These are phyloP conservation scores for Nannospalax galili DNA, from an alignment of 2,113 vertebrate species.

Conservation along the genomic window DNA sequence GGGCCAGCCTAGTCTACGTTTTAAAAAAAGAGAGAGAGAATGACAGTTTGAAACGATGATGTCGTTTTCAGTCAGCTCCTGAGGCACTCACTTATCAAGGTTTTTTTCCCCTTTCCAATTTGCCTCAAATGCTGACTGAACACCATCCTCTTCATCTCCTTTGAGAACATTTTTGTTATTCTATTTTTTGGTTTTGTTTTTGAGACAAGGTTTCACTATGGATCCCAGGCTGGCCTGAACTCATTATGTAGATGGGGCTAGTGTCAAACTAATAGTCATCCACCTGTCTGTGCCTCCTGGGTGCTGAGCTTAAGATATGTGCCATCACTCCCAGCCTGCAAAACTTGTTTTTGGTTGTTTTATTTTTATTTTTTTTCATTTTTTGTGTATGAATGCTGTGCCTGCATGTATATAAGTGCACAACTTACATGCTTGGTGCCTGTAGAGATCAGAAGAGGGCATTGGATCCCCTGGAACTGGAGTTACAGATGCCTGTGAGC, in stretches of 20 bases:
- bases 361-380: too few relatives aligned
- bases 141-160: neutral
- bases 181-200: too few relatives aligned
- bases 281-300: neutral
- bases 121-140: neutral
- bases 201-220: neutral
- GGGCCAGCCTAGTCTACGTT: neutral
- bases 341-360: too few relatives aligned
- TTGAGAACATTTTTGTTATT: neutral
- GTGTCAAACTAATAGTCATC: neutral
- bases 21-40: too few relatives aligned
- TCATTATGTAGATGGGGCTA: neutral
- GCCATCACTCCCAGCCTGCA: too few relatives aligned
- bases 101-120: neutral
- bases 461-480: too few relatives aligned
- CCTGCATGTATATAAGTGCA: too few relatives aligned
- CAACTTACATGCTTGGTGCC: too few relatives aligned
- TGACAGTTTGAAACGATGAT: too few relatives aligned
- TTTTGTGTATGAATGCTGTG: too few relatives aligned
- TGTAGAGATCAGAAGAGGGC: too few relatives aligned
- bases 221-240: neutral
- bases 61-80: neutral
- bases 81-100: neutral
- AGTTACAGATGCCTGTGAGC: too few relatives aligned
- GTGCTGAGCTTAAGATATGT: neutral